phyloP scores from a whole-genome alignment of 2,888 invertebrate genomes.

The Microctonus aethiopoides region DNA sequence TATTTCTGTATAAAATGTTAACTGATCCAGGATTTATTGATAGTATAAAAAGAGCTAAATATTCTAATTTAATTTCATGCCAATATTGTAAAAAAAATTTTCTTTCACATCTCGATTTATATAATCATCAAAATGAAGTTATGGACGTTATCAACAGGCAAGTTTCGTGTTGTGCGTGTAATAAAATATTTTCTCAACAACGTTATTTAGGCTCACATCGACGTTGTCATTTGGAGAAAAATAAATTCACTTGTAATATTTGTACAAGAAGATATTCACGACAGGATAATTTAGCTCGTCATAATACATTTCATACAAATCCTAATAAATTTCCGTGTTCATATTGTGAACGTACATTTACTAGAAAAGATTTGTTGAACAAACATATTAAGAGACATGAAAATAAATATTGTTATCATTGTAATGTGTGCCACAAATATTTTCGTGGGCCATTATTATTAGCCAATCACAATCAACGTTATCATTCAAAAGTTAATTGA shows the following conservation, averaged over 20 bases:
- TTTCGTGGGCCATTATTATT: slow-evolving; percentile 56
- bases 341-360: slow-evolving; percentile 58
- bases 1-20: slow-evolving; percentile 60
- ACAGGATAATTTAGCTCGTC: slow-evolving; percentile 60
- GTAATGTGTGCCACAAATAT: slow-evolving; percentile 56
- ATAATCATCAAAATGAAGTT: slow-evolving; percentile 50
- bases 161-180: slow-evolving; percentile 59
- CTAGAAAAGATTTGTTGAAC: slow-evolving; percentile 60
- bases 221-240: slow-evolving; percentile 57
- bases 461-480: slow-evolving; percentile 52
- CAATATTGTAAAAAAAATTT: slow-evolving; percentile 58
- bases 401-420: slow-evolving; percentile 55
- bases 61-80: slow-evolving; percentile 42
- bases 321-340: slow-evolving; percentile 60
- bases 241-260: slow-evolving; percentile 59
- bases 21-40: slow-evolving; percentile 58
- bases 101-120: slow-evolving; percentile 46
- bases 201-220: slow-evolving; percentile 61
- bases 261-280: slow-evolving; percentile 60
- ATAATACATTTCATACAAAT: slow-evolving; percentile 60
- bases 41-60: slow-evolving; percentile 40
- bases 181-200: slow-evolving; percentile 58
- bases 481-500: too few relatives aligned
- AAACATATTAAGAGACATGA: slow-evolving; percentile 62
- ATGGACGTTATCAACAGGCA: slow-evolving; percentile 52